Conservation (phyloP, 2,888 invertebrate genomes). For the Bellardia bayeri region DNA sequence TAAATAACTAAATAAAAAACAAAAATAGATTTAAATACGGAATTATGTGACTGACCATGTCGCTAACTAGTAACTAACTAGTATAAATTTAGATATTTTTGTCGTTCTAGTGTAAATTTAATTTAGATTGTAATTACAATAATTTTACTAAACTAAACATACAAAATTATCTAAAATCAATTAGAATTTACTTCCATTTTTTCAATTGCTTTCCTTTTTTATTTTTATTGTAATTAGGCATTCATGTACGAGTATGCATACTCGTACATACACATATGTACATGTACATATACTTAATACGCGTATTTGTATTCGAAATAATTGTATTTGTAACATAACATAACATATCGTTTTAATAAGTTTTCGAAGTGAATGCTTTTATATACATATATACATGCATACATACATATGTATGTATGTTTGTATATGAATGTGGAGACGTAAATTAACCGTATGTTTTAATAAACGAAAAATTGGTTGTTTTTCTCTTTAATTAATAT, state of each 20-base stretch:
- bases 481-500: conserved; percentile 35
- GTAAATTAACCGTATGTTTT: background rate
- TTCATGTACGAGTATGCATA: background rate
- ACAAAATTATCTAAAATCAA: conserved; percentile 19
- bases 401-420: background rate
- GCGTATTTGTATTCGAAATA: background rate
- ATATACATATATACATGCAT: background rate
- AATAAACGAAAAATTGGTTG: conserved; percentile 30
- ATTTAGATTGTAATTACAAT: conserved; percentile 12
- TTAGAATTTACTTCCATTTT: background rate
- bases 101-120: conserved; percentile 48
- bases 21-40: conserved; percentile 1
- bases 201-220: background rate
- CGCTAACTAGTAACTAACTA: conserved; percentile 50
- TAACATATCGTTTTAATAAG: background rate
- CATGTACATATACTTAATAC: no score
- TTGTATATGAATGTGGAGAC: background rate
- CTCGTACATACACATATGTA: no score
- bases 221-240: background rate
- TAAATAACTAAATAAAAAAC: background rate
- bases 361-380: conserved; percentile 4
- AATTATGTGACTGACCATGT: conserved; percentile 12
- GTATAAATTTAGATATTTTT: conserved; percentile 63
- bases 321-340: background rate
- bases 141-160: background rate